Percentiles rank a stretch among this genome's conserved stretches.
Evolutionary conservation across 2,113 vertebrate genomes (phyloP).

Genomic region (Erythrolamprus reginae): DNA sequence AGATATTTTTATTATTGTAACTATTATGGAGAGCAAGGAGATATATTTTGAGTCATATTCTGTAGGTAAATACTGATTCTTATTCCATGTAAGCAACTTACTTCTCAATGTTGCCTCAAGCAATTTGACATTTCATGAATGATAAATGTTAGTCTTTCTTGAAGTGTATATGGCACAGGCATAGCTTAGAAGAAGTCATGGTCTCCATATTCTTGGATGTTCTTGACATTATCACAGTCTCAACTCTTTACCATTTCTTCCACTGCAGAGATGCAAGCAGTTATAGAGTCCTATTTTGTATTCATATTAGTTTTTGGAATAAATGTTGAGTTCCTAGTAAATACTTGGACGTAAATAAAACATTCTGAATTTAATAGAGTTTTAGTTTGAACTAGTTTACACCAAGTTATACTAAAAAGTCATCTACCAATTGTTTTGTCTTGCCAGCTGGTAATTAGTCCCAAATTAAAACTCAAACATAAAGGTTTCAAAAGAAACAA

Average conservation of each 20-base stretch:
- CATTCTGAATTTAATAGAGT: neutral
- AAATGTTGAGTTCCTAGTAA: neutral
- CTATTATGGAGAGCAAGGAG: neutral
- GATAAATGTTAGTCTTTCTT: conserved; percentile 43
- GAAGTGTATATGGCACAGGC: conserved; percentile 49
- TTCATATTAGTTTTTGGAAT: neutral
- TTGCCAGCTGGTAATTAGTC: too few species aligned
- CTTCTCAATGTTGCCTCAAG: conserved; percentile 29
- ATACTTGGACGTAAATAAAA: neutral
- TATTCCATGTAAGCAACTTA: neutral
- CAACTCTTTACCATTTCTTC: conserved; percentile 5
- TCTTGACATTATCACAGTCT: conserved; percentile 4
- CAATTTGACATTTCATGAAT: conserved; percentile 48
- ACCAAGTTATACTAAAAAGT: neutral
- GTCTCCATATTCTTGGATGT: conserved; percentile 13
- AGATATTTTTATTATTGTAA: neutral
- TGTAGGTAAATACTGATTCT: conserved; percentile 16
- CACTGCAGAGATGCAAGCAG: neutral
- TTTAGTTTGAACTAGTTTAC: neutral
- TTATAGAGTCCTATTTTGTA: neutral
- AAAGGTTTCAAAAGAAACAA: too few species aligned
- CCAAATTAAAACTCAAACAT: too few species aligned
- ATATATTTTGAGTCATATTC: neutral
- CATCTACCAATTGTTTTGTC: neutral
- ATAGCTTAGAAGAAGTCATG: conserved; percentile 52